phyloP scores from a whole-genome alignment of 2,797 vertebrate genomes.

The Crax fasciolata region DNA sequence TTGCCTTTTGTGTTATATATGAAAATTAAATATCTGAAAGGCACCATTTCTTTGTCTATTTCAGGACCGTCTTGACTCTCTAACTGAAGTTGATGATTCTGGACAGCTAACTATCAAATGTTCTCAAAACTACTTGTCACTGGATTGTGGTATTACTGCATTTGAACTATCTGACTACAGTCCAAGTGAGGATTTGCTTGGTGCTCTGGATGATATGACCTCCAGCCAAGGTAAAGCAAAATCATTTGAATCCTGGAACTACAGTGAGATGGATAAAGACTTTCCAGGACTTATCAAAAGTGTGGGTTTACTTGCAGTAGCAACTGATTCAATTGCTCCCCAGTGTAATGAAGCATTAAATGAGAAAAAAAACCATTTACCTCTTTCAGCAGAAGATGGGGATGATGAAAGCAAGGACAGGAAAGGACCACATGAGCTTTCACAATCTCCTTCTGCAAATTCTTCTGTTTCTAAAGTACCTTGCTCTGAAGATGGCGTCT shows the following conservation, averaged over 20 bases:
- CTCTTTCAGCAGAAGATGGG: slow-evolving; percentile 48
- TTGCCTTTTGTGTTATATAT: background rate
- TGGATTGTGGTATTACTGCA: slow-evolving; percentile 98
- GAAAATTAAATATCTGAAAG: slow-evolving; percentile 23
- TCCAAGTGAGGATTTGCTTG: slow-evolving; percentile 89
- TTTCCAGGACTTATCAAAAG: slow-evolving; percentile 88
- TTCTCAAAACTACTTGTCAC: slow-evolving; percentile 96
- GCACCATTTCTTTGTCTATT: slow-evolving; percentile 64
- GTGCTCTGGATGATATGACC: slow-evolving; percentile 81
- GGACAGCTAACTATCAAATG: slow-evolving; percentile 98
- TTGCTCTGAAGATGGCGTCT: slow-evolving; percentile 38
- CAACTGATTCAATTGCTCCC: slow-evolving; percentile 78
- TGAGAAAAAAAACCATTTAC: slow-evolving; percentile 52
- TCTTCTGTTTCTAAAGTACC: slow-evolving; percentile 42
- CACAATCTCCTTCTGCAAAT: background rate
- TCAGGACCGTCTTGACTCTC: slow-evolving; percentile 93
- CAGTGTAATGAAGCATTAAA: slow-evolving; percentile 70
- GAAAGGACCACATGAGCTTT: slow-evolving; percentile 10
- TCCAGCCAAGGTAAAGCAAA: slow-evolving; percentile 77
- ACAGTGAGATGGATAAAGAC: slow-evolving; percentile 87
- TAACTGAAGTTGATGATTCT: slow-evolving; percentile 96
- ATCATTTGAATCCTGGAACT: slow-evolving; percentile 84
- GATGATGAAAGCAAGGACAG: slow-evolving; percentile 47
- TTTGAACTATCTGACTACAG: slow-evolving; percentile 97
- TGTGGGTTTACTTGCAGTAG: slow-evolving; percentile 87